Base-by-base conservation (phyloP, 2,888 invertebrate genomes). In the Sacculina carcini region DNA sequence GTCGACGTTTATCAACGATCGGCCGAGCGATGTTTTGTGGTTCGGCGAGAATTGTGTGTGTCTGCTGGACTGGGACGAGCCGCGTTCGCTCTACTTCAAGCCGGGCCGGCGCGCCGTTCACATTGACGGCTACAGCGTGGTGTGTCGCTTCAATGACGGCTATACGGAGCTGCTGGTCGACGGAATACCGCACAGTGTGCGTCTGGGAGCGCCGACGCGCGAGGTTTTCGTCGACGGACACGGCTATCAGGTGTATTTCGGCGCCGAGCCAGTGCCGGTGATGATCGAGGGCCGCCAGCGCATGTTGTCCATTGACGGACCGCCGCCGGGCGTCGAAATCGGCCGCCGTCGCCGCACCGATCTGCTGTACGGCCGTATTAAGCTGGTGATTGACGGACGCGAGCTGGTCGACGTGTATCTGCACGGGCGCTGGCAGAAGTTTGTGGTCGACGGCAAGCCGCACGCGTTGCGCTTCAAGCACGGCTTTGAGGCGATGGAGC, bases 231-330 rank as follows among this genome's bases (percentile, higher is more conserved):
- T 98, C 47, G 85, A 96, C 63, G 80, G 80, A 9, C 72, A 77
- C 54, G 82, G 84, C 71, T 90, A 79, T 64, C 90, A 90, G 63
- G 84, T 87, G 59, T 83, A 80, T 65, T 96, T 96, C 64, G 87
- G 84, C 31, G 89, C 87, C 1, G 78, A 82, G 44, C 78, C 85
- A 1, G 73, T 86, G 47, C 74, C 76, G 2, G 77, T 90, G 10
- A 76, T 80, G 40, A 72, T 94, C 34, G 78, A 80, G 53, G 79
- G 79, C 2, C 67, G 68, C 55, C 72, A 77, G n/a, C 75, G 81
- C 55, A 69, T 74, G 42, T 72, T 96, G 1, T 78, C 82, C 60
- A 68, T 98, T 9, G 82, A 83, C 59, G 92, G 92, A 0, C 85
- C 87, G 0, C 76, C 87, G 4, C 96, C 96, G 0, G 85, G 85